Base-by-base conservation (phyloP, 2,797 vertebrate species). In the Hemibagrus guttatus region DNA sequence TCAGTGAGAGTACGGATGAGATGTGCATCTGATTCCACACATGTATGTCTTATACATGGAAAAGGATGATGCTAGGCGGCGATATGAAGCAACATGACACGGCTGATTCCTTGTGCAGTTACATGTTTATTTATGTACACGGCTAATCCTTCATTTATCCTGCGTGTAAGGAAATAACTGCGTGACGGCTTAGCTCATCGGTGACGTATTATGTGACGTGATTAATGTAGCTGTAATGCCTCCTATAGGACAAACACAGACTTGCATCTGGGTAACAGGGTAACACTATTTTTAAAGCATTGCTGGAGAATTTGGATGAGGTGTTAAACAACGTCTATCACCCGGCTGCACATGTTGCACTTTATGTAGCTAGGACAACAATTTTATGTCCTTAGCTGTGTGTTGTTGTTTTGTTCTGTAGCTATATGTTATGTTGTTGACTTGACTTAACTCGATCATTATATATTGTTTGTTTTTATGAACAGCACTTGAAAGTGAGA, bases 181-280 rank as follows among this genome's bases (percentile, higher is more conserved):
- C n/a, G 28, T 64, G 58, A 74, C 8, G 23, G 13, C 11, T 56
- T 8, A 35, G 54, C 19, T 59, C 28, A 12, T 42, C 21, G 8
- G 12, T 26, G 42, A 61, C 9, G 9, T 49, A 39, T 76, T 42
- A 39, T 17, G 6, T 19, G n/a, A 64, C n/a, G 26, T 19, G 79
- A 64, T 64, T 63, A 31, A 63, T 81, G 85, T 82, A 75, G 19
- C 89, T 86, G 85, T 68, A 87, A 90, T 88, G 92, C 92, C 91
- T 89, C 92, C 92, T 91, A 87, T 63, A 81, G 78, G 78, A 66
- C 83, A 84, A 56, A 58, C 66, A 26, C 58, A 87, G 83, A 89
- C 91, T 90, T 91, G 42, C 93, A 93, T 6, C 54, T 76, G 7
- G n/a, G n/a, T n/a, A n/a, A n/a, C n/a, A 85, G 16, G 8, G 46